phyloP scores from a whole-genome alignment of 1,140 invertebrate species.

The Trachelipus rathkii region DNA sequence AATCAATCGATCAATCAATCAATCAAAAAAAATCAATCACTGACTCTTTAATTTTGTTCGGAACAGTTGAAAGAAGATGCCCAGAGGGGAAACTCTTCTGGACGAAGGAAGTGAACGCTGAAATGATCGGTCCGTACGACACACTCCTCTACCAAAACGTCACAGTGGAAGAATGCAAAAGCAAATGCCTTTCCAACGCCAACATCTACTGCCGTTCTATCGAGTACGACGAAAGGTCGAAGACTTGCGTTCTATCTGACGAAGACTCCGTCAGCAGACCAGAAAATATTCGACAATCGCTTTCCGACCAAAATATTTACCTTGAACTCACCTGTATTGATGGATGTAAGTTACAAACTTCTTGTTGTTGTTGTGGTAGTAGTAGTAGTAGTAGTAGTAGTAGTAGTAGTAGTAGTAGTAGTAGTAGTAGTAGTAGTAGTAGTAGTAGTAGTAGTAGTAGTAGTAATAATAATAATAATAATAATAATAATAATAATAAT shows the following conservation, averaged over 20 bases:
- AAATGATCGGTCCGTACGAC: conserved; percentile 79
- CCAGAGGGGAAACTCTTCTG: conserved; percentile 73
- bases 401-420: too few species aligned
- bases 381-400: too few species aligned
- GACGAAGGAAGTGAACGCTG: conserved; percentile 80
- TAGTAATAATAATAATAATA: too few species aligned
- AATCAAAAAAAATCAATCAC: too few species aligned
- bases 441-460: too few species aligned
- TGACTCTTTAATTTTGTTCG: too few species aligned
- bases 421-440: too few species aligned
- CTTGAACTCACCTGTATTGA: conserved; percentile 48
- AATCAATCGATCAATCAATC: too few species aligned
- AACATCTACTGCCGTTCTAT: conserved; percentile 84
- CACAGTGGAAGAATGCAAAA: conserved; percentile 76
- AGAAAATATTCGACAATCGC: conserved; percentile 73
- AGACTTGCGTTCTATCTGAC: conserved; percentile 77
- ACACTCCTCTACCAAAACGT: conserved; percentile 78
- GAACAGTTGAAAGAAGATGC: conserved; percentile 71
- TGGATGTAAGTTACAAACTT: conserved; percentile 48
- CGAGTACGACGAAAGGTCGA: conserved; percentile 80
- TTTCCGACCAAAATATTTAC: conserved; percentile 54
- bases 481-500: too few species aligned
- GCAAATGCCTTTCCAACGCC: conserved; percentile 69
- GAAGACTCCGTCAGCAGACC: conserved; percentile 83
- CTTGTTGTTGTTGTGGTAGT: too few species aligned